Base-by-base conservation (phyloP, 2,888 invertebrate genomes). In the Eumerus sabulonum region DNA sequence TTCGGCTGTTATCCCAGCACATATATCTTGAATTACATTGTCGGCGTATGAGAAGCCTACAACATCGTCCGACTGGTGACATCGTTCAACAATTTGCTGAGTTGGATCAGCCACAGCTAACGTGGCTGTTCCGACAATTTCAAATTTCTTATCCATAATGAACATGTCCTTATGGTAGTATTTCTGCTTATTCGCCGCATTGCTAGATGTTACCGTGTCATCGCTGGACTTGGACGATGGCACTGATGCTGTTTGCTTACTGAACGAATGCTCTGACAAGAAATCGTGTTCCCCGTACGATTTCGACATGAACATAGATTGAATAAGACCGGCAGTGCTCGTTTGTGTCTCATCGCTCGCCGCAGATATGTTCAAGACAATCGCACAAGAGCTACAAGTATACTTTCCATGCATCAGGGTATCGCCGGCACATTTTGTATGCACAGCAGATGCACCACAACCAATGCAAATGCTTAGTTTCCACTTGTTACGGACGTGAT, bases 401-500 rank as follows among this genome's bases (percentile, higher is more conserved):
- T 70, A 79, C 16, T 64, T 42, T 1, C 60, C 54, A n/a, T 54
- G 60, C 1, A 51, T 18, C 1, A 68, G 42, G 19, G 62, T 44
- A 1, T 57, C 54, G 0, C 19, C 53, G 9, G 42, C 79, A 35
- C 79, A 79, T 19, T 70, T 64, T 0, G 44, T 19, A 42, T 79
- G 79, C 9, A 79, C 42, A n/a, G 68, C 79, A 1, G 68, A 63
- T 5, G 64, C 63, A 5, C 79, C 79, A 11, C 79, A 79, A 0
- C 48, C 50, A 16, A 14, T 59, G 19, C 79, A 79, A 18, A 79
- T 44, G 1, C 59, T 50, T n/a, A 79, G 19, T 4, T 74, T 74
- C 79, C 74, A 63, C 9, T 77, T 83, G 56, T 60, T 47, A 4
- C 50, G 66, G 19, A 56, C 81, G 71, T 90, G 89, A 0, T 88